Evolutionary conservation across 2,888 invertebrate genomes (phyloP), one percentile per base, ranked within the genome.

Genomic region (Coenonympha arcania): DNA sequence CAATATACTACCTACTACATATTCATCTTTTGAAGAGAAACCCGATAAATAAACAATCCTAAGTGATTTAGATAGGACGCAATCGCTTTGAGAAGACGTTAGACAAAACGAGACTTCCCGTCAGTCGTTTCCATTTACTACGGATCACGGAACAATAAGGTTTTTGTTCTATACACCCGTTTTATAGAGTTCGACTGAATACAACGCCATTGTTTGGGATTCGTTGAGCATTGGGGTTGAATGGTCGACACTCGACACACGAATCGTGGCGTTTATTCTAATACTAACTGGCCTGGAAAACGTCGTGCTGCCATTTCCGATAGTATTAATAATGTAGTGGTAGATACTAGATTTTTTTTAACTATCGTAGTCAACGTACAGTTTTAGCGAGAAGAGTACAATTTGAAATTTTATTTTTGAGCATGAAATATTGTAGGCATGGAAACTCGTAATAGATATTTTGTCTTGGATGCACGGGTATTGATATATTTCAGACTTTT

Each of bases 31-130:
- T 15, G 6, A 30, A 13, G 6, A 5, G 30, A 33, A 33, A 36
- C n/a, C 19, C 19, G 19, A 36, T 36, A 36, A 36, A 36, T 20
- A 36, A n/a, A n/a, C n/a, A n/a, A n/a, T n/a, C n/a, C n/a, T n/a
- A n/a, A 19, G 6, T 6, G 36, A 36, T 36, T 36, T 33, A 2
- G 15, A 4, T 15, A 6, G 1, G 16, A 33, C 8, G 4, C 9
- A 9, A 8, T 9, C 34, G 18, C 34, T 18, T 8, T n/a, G n/a
- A n/a, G n/a, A 9, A 20, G 19, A 19, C n/a, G n/a, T 36, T 36
- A 33, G 31, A 16, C 2, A 31, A 6, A 2, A 39, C 37, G 11
- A 13, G 9, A 24, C 22, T 39, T 39, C 39, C 39, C 24, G 39
- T 22, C 15, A 24, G 39, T 22, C 15, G 39, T 22, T 24, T 15